Evolutionary conservation across 2,888 invertebrate genomes (phyloP).

Genomic region (Lobophora halterata): DNA sequence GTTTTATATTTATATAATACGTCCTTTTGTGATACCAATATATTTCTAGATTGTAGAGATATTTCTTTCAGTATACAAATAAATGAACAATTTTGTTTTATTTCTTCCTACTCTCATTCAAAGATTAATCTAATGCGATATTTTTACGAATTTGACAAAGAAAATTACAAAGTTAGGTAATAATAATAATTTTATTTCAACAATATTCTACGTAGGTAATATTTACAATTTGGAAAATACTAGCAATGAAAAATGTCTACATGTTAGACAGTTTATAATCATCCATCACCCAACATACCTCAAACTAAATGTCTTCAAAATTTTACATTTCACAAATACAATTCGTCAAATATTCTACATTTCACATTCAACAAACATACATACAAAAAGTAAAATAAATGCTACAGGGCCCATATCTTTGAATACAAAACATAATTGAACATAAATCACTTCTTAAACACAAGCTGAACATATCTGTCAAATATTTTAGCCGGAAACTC

Average conservation of each 20-base stretch:
- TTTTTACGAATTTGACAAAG: too few species aligned
- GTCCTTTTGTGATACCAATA: slow-evolving; percentile 74
- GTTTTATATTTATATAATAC: too few species aligned
- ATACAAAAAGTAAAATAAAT: not conserved
- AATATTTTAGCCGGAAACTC: too few species aligned
- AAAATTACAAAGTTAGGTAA: not conserved
- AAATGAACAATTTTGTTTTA: slow-evolving; percentile 38
- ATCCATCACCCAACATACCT: not conserved
- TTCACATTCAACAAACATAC: not conserved
- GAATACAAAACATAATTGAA: too few species aligned
- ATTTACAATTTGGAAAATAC: slow-evolving; percentile 33
- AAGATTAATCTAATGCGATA: too few species aligned
- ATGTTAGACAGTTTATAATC: slow-evolving; percentile 16
- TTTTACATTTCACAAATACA: too few species aligned
- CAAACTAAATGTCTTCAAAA: too few species aligned
- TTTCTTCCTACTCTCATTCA: slow-evolving; percentile 14
- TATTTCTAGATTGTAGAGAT: slow-evolving; percentile 76
- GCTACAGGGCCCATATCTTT: too few species aligned
- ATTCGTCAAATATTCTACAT: too few species aligned
- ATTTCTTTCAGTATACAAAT: slow-evolving; percentile 74
- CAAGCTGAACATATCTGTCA: too few species aligned
- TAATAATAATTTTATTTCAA: slow-evolving; percentile 24
- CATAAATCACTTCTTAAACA: too few species aligned
- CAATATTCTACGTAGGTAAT: slow-evolving; percentile 18
- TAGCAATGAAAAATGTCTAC: slow-evolving; percentile 7